Conservation (phyloP, 2,888 invertebrate species). For the Dascillus cervinus region DNA sequence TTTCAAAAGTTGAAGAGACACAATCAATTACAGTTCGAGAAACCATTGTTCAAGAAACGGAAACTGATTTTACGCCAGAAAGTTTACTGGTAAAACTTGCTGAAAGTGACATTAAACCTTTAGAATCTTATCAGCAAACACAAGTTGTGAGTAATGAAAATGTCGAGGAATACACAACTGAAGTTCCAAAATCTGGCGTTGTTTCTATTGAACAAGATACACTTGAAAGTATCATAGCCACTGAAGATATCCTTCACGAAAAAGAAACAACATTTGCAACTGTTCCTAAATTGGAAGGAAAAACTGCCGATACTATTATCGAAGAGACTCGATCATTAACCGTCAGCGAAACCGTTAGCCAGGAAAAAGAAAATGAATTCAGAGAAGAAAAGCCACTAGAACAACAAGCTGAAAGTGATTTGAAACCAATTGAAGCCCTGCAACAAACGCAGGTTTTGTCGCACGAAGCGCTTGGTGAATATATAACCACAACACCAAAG, state of each 20-base stretch:
- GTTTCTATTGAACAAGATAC: constrained; percentile 32
- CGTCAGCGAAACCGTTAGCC: constrained; percentile 44
- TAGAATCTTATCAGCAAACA: too few relatives aligned
- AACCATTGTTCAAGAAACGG: constrained; percentile 31
- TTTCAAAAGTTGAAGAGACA: too few relatives aligned
- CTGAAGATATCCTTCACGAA: constrained; percentile 36
- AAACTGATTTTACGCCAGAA: constrained; percentile 15
- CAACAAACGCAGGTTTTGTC: constrained; percentile 37
- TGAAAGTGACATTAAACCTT: too few relatives aligned
- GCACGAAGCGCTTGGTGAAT: constrained; percentile 18
- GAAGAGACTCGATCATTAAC: constrained; percentile 40
- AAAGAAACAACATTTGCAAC: constrained; percentile 34
- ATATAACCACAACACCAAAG: too few relatives aligned
- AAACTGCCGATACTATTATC: constrained; percentile 41
- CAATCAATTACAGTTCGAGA: too few relatives aligned
- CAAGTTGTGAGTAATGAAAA: too few relatives aligned
- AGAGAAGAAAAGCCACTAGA: constrained; percentile 25
- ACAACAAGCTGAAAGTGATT: constrained; percentile 25
- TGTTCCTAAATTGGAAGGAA: constrained; percentile 41
- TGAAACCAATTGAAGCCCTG: constrained; percentile 36
- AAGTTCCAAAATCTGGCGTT: too few relatives aligned
- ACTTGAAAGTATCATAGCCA: constrained; percentile 31
- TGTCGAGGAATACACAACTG: too few relatives aligned
- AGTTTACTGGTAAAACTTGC: too few relatives aligned
- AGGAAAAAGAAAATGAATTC: constrained; percentile 44